These are phyloP conservation scores for Hemiscyllium ocellatum DNA, from an alignment of 2,113 vertebrate species.

Conservation along the genomic window DNA sequence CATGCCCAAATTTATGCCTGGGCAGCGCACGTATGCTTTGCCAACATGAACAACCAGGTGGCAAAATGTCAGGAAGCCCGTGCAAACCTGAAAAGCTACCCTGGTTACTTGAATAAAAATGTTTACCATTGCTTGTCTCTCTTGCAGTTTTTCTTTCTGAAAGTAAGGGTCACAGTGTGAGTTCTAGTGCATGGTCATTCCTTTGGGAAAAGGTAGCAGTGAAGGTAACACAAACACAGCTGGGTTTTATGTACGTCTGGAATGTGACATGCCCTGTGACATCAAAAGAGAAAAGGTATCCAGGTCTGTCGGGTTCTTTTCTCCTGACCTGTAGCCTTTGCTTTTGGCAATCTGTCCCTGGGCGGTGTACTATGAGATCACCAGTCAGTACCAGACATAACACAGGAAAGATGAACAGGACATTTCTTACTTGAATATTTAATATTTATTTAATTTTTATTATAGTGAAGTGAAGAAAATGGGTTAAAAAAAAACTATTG, in stretches of 20 bases:
- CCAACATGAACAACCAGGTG: neutral
- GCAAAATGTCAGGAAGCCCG: neutral
- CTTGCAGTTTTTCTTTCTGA: neutral
- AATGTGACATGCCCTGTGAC: conserved; percentile 26
- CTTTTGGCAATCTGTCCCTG: neutral
- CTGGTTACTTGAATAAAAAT: neutral
- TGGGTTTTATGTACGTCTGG: conserved; percentile 7
- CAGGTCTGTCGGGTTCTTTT: neutral
- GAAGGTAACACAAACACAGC: conserved; percentile 28
- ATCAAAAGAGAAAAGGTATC: neutral
- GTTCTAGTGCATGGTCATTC: conserved; percentile 26
- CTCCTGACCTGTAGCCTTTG: neutral
- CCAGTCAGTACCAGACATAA: neutral
- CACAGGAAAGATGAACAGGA: neutral
- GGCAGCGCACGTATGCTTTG: neutral
- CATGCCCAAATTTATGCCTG: neutral
- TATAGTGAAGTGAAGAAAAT: neutral
- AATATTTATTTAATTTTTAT: neutral
- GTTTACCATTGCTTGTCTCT: neutral
- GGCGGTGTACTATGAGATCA: neutral
- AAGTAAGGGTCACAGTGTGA: neutral
- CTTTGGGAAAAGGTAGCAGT: neutral
- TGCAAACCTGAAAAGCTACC: neutral
- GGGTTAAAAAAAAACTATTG: neutral
- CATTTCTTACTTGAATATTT: neutral